Evolutionary conservation across 1,140 invertebrate genomes (phyloP), one percentile per base, ranked within the genome.

Genomic region (Panulirus ornatus): DNA sequence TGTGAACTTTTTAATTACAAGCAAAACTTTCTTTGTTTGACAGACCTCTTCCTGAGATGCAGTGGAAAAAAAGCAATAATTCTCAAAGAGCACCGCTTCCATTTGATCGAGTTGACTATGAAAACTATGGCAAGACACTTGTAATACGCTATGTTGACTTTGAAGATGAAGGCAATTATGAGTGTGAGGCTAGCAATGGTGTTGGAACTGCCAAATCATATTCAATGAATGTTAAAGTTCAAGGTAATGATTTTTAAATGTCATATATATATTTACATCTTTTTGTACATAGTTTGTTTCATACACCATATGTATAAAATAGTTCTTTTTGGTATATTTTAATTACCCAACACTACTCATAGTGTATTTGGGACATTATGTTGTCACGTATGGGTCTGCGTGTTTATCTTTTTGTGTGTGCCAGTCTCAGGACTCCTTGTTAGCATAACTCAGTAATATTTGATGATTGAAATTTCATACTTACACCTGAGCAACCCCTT

Each of bases 111-210:
- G 95, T 98, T 73, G 96, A 96, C 0, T 96, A 97, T 90, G 93
- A 93, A 66, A 97, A 98, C 94, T 99, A 98, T 94, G 98, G 98
- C 2, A 99, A 99, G 94, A 98, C 97, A 14, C 94, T 99, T 82
- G 95, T 97, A 22, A 98, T 99, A 91, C 96, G 96, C 92, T 95
- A 97, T 92, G 96, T 97, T 0, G 96, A 96, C 91, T 97, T 97
- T 93, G 96, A 97, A 76, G 98, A 99, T 94, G 95, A 96, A 93
- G 98, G 98, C 75, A 95, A 95, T 14, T 99, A 99, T 93, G 97
- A 97, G 1, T 99, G 98, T 93, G 97, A 98, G 92, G 97, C 97
- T 22, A 97, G 96, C 90, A 99, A 99, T 94, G 98, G 98, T 54
- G 97, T 98, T 6, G 97, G 97, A 22, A 95, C 96, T 42, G 96